Base-by-base conservation (phyloP, 2,888 invertebrate genomes). In the Watsonalla cultraria region DNA sequence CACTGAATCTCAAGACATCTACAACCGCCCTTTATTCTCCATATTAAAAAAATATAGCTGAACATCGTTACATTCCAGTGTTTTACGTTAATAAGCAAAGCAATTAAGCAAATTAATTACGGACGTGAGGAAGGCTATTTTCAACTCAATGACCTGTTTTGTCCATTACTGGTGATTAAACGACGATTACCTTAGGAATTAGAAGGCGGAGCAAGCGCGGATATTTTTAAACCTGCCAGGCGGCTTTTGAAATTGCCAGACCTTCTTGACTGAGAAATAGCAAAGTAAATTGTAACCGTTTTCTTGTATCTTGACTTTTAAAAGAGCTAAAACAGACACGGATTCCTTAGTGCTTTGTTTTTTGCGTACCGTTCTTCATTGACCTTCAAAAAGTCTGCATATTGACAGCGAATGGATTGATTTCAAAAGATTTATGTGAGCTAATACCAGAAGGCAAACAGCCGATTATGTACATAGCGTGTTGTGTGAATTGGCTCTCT, bases 111-210 rank as follows among this genome's bases (percentile, higher is more conserved):
- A 48, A 37, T 37, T 49, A 49, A 49, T 49, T 49, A 47, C 53
- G 42, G 46, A 53, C 51, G 48, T 51, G 46, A 34, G 13, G 47
- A 55, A 53, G 55, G 52, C 51, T 55, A 52, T 55, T 51, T 52
- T 42, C 9, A 39, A 49, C 46, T 46, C 37, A 39, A 47, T 37
- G 14, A 37, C 47, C 47, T 45, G 53, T 51, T 51, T 35, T 47
- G 51, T 24, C 45, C 47, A 55, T 55, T 47, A 52, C 7, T 33
- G 24, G 46, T 39, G 8, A 37, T 39, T 49, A 39, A 0, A 11
- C 15, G 37, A 48, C 48, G n/a, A 37, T 49, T 37, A 49, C 37
- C 37, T 15, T 14, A 11, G 37, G 48, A 37, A 48, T 39, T 39
- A 49, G 49, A 49, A 49, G 49, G 49, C 37, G 14, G 37, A 14